Percentiles rank a stretch among this genome's conserved stretches.
phyloP scores from a whole-genome alignment of 2,888 invertebrate species.

The Onthophagus sagittarius region DNA sequence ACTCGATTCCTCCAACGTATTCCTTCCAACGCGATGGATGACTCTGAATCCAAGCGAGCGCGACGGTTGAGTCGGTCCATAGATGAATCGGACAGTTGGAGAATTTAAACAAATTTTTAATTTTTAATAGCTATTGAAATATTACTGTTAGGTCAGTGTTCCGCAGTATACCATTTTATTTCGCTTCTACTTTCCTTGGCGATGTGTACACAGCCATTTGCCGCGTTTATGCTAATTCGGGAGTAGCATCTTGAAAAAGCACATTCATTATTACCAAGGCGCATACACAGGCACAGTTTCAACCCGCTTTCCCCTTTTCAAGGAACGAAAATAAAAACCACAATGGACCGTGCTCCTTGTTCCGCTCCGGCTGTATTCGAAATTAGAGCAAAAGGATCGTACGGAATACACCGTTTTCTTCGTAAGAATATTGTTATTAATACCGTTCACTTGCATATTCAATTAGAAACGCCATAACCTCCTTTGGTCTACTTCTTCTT shows the following conservation, averaged over 20 bases:
- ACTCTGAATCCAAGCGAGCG: too few relatives aligned
- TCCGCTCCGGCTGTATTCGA: background rate
- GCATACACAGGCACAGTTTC: slow-evolving; percentile 1
- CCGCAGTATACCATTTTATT: background rate
- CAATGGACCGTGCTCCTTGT: background rate
- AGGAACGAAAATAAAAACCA: slow-evolving; percentile 1
- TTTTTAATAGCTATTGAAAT: too few relatives aligned
- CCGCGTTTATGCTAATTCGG: slow-evolving; percentile 6
- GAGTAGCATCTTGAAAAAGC: slow-evolving; percentile 10
- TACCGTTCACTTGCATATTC: background rate
- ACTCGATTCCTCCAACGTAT: too few relatives aligned
- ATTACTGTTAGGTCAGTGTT: too few relatives aligned
- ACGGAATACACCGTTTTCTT: background rate
- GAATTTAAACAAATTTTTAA: too few relatives aligned
- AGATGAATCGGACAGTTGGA: too few relatives aligned
- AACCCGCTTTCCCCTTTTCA: background rate
- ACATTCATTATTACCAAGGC: slow-evolving; percentile 7
- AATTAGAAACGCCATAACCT: background rate
- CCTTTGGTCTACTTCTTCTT: background rate
- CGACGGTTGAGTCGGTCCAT: too few relatives aligned
- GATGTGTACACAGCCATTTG: background rate
- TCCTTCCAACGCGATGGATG: too few relatives aligned
- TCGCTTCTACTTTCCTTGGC: background rate
- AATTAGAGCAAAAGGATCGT: background rate
- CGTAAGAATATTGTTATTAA: background rate